Base-by-base conservation (phyloP, 2,113 vertebrate species). In the Myxocyprinus asiaticus region DNA sequence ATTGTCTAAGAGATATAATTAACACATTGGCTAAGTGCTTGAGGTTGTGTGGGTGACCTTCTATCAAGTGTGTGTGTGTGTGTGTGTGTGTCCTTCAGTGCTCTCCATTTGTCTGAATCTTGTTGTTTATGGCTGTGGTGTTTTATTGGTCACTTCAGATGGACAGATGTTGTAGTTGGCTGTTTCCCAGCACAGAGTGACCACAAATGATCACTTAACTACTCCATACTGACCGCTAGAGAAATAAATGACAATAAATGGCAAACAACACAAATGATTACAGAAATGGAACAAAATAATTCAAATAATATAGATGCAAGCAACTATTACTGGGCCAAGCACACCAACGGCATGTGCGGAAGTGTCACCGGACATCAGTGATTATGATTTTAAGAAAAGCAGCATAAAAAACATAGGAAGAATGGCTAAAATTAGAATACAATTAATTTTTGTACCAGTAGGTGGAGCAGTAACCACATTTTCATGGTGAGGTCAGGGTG, bases 251-350 rank as follows among this genome's bases (percentile, higher is more conserved):
- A 58, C 55, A 15, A 7, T 58, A 89, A 86, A 91, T 91, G 91
- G 90, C 91, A 91, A 88, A 88, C 87, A 88, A 91, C 91, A 87
- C 89, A 90, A 90, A 89, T 88, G 81, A 88, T 86, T 33, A 3
- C 22, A 33, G 22, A 33, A 33, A 1, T 33, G 22, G 22, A 77
- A 76, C 83, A 65, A 82, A 84, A 85, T 53, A 76, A 85, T 53
- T 58, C 47, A 48, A 48, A 48, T 48, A 6, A 48, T 48, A 48
- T 9, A 48, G 47, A 3, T 7, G 47, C 1, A 33, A 33, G 3
- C 22, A 33, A 3, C 22, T 33, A 33, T 33, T 33, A 33, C 22
- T 1, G 22, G 22, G 22, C 22, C 22, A 33, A 33, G 22, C 22
- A 33, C 22, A 33, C 22, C 22, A 33, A 33, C 22, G 22, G 22